phyloP scores from a whole-genome alignment of 2,113 vertebrate genomes.

The Istiophorus platypterus region DNA sequence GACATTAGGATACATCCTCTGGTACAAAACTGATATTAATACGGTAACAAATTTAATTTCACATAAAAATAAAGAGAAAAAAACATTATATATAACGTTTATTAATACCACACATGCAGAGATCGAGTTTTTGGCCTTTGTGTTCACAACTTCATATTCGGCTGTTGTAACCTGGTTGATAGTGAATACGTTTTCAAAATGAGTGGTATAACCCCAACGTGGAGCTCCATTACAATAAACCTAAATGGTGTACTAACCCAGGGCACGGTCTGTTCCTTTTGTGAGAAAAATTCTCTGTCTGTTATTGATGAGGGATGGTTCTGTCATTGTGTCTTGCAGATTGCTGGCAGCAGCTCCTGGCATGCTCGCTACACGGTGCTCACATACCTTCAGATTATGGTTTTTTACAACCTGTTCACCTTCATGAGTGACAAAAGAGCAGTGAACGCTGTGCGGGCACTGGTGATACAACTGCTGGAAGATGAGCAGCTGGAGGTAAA shows the following conservation, averaged over 20 bases:
- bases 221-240: neutral
- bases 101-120: neutral
- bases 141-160: neutral
- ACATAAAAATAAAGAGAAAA: neutral
- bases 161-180: neutral
- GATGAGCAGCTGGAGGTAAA: slow-evolving; percentile 97
- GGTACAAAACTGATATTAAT: neutral
- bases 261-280: neutral
- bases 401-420: slow-evolving; percentile 99
- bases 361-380: slow-evolving; percentile 95
- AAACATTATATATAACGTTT: neutral
- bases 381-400: slow-evolving; percentile 98
- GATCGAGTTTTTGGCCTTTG: neutral
- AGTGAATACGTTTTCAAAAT: neutral
- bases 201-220: neutral
- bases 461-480: slow-evolving; percentile 92
- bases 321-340: slow-evolving; percentile 82
- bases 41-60: too few species aligned
- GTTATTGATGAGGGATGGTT: slow-evolving; percentile 44
- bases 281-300: neutral
- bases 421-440: slow-evolving; percentile 91
- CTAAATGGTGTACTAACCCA: neutral
- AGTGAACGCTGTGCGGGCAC: slow-evolving; percentile 87
- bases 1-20: neutral
- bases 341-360: slow-evolving; percentile 95